phyloP scores from a whole-genome alignment of 2,888 invertebrate species.

The Elgonia sp. region DNA sequence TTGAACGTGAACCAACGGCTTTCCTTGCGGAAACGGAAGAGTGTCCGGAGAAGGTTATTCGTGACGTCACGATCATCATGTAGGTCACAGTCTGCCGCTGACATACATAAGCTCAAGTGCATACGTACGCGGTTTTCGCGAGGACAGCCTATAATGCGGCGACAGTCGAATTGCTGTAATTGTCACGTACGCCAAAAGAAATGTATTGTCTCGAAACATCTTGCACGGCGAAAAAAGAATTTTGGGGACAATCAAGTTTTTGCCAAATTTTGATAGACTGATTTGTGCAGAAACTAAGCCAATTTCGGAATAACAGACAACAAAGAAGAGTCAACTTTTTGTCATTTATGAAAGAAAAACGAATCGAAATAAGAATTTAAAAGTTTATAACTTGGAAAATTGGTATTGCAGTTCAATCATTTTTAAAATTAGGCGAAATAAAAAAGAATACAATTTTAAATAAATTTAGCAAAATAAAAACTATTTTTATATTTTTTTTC shows the following conservation, averaged over 20 bases:
- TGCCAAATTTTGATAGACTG: too few relatives aligned
- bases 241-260: too few relatives aligned
- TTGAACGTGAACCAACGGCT: conserved; percentile 21
- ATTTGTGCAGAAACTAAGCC: too few relatives aligned
- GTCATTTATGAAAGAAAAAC: neutral
- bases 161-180: conserved; percentile 71
- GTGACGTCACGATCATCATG: conserved; percentile 84
- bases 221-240: conserved; percentile 45
- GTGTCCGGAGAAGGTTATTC: conserved; percentile 70
- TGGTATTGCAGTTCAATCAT: too few relatives aligned
- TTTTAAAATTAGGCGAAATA: too few relatives aligned
- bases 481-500: too few relatives aligned
- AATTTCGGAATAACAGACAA: too few relatives aligned
- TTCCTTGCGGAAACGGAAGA: conserved; percentile 71
- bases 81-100: conserved; percentile 84
- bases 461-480: too few relatives aligned
- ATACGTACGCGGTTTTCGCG: conserved; percentile 79
- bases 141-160: conserved; percentile 66
- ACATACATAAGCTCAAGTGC: conserved; percentile 81
- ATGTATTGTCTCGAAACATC: conserved; percentile 49
- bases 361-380: too few relatives aligned
- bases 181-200: conserved; percentile 70
- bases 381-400: too few relatives aligned
- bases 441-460: too few relatives aligned
- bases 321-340: neutral